These are phyloP conservation scores for Ictalurus furcatus DNA, from an alignment of 2,113 vertebrate genomes.

Conservation along the genomic window DNA sequence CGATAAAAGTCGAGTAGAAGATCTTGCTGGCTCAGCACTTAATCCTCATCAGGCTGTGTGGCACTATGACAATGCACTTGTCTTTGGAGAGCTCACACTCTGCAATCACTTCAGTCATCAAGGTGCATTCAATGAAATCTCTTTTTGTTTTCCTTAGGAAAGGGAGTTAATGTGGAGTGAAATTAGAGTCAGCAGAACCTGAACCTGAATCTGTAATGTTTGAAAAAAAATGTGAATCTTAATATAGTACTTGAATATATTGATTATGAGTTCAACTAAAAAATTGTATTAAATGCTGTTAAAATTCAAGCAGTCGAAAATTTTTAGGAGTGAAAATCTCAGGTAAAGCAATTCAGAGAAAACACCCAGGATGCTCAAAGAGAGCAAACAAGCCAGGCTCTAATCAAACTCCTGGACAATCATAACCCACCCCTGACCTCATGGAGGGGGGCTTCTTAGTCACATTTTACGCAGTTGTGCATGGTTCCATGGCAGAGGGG, in stretches of 20 bases:
- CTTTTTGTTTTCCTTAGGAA: background rate
- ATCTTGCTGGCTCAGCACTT: conserved; percentile 7
- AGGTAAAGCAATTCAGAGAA: background rate
- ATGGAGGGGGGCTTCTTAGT: background rate
- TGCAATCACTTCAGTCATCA: background rate
- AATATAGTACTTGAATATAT: background rate
- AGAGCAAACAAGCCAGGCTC: background rate
- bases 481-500: background rate
- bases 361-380: background rate
- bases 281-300: background rate
- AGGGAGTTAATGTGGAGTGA: background rate
- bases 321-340: background rate
- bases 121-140: background rate
- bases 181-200: background rate
- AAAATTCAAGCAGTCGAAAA: background rate
- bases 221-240: background rate
- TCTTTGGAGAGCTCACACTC: background rate
- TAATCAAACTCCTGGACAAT: background rate
- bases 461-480: background rate
- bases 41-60: background rate
- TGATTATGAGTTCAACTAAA: background rate
- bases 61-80: background rate
- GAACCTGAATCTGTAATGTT: background rate
- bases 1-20: background rate
- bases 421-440: background rate